Evolutionary conservation across 2,113 vertebrate species (phyloP).

Genomic region (Heterocephalus glaber): DNA sequence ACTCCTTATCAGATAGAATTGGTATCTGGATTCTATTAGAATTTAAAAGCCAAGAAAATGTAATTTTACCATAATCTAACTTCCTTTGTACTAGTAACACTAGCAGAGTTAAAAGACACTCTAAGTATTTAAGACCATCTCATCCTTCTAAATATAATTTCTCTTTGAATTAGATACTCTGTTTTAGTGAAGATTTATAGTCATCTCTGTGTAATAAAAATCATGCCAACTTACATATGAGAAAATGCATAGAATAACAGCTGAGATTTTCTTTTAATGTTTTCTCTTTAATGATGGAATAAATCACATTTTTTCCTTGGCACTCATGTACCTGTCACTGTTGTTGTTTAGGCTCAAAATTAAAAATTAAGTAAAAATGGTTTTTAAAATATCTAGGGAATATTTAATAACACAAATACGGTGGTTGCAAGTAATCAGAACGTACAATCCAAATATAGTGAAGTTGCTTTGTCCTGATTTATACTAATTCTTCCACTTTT

Average conservation of each 20-base stretch:
- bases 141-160: not conserved
- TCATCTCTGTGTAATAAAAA: not conserved
- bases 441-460: too few relatives aligned
- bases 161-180: constrained; percentile 1
- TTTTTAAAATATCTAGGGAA: not conserved
- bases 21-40: not conserved
- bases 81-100: not conserved
- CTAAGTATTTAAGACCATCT: not conserved
- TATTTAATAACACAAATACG: not conserved
- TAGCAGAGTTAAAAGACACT: not conserved
- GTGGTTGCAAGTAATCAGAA: not conserved
- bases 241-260: not conserved
- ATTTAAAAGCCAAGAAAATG: not conserved
- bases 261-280: not conserved
- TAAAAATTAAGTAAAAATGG: constrained; percentile 27
- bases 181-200: not conserved
- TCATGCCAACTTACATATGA: not conserved
- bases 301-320: not conserved
- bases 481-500: not conserved
- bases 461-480: not conserved
- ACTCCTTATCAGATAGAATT: not conserved
- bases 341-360: not conserved
- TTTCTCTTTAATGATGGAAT: not conserved
- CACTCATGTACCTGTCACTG: not conserved
- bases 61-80: not conserved